Conservation (phyloP, 2,797 vertebrate species). For the Falco cherrug region DNA sequence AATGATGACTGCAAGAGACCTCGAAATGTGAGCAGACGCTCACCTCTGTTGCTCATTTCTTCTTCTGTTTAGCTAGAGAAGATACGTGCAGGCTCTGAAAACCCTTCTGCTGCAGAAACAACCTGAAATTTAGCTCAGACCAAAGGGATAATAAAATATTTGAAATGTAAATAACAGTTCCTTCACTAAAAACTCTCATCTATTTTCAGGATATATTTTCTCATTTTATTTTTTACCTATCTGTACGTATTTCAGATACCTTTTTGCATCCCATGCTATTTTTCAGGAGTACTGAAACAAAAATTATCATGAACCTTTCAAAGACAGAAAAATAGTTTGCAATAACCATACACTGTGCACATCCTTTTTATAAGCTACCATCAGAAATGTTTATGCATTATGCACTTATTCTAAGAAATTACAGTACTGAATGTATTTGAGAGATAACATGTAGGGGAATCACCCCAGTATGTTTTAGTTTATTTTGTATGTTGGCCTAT, state of each 20-base stretch:
- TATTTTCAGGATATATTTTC: background rate
- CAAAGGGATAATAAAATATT: background rate
- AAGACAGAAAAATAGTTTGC: background rate
- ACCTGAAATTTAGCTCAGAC: background rate
- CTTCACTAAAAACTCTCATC: background rate
- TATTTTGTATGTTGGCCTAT: background rate
- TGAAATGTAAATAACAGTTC: background rate
- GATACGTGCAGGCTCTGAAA: background rate
- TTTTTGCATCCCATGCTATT: background rate
- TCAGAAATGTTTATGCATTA: background rate
- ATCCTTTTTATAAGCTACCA: background rate
- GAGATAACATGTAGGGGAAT: conserved; percentile 1
- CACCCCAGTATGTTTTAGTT: background rate
- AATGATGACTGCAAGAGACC: background rate
- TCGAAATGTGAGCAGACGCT: background rate
- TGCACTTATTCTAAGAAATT: background rate
- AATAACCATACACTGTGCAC: background rate
- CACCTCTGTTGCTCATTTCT: background rate
- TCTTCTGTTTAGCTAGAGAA: background rate
- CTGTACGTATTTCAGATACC: background rate
- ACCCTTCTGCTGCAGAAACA: background rate
- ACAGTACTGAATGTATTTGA: background rate
- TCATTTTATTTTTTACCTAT: background rate
- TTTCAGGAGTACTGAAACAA: background rate
- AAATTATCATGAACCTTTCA: background rate